Evolutionary conservation across 1,140 invertebrate genomes (phyloP).

Genomic region (Spodoptera frugiperda): DNA sequence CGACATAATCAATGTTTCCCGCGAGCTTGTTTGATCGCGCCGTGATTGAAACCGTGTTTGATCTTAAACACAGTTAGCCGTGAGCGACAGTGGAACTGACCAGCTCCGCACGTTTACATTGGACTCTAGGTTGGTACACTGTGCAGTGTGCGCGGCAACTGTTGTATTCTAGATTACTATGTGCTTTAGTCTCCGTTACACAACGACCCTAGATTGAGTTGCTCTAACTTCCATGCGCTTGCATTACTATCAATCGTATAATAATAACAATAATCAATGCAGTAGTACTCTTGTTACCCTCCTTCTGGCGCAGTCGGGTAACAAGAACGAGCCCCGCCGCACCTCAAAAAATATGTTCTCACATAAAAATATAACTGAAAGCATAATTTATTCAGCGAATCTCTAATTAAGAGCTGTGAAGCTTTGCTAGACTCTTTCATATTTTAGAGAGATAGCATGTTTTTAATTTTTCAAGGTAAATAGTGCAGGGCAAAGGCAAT

Average conservation of each 20-base stretch:
- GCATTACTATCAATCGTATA: no score
- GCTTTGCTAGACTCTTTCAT: constrained; percentile 30
- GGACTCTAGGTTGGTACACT: neutral
- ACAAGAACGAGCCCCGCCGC: neutral
- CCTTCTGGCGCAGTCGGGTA: no score
- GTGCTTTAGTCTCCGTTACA: no score
- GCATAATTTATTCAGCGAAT: constrained; percentile 33
- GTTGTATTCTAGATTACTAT: no score
- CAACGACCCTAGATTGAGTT: no score
- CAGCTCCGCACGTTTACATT: neutral
- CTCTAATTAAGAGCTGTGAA: constrained; percentile 32
- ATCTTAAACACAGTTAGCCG: neutral
- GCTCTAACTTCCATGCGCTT: no score
- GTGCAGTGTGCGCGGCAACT: no score
- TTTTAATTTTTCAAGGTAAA: constrained; percentile 15
- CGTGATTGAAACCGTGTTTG: neutral
- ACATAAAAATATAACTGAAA: constrained; percentile 25
- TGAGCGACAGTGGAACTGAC: no score
- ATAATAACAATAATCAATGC: no score
- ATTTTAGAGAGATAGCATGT: constrained; percentile 7
- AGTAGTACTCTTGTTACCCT: no score
- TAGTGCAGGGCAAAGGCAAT: constrained; percentile 23
- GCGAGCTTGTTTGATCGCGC: neutral
- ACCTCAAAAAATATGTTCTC: constrained; percentile 8
- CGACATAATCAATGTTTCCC: neutral